These are phyloP conservation scores for Tetranychus cinnabarinus DNA, from an alignment of 1,140 invertebrate genomes.

Conservation along the genomic window DNA sequence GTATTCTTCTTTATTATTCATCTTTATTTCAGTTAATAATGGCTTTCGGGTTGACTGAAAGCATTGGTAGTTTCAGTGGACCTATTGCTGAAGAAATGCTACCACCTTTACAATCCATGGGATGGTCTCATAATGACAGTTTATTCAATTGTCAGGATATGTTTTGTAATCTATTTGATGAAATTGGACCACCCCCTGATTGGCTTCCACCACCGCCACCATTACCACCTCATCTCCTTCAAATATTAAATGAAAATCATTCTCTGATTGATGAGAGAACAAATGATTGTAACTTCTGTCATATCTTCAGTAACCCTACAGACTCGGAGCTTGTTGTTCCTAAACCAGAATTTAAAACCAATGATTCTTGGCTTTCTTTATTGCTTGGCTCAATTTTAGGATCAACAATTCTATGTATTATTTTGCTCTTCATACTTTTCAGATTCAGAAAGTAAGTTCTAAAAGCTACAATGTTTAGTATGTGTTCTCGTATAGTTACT, in stretches of 20 bases:
- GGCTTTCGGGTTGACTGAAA: no score
- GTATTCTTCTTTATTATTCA: no score
- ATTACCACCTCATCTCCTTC: conserved; percentile 2
- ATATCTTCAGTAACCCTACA: conserved; percentile 4
- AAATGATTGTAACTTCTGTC: conserved; percentile 8
- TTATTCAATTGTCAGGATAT: neutral
- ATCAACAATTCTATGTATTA: neutral
- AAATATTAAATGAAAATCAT: conserved; percentile 1
- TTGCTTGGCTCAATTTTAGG: neutral
- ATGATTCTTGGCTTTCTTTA: conserved; percentile 7
- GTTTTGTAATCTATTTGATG: neutral
- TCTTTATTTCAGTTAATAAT: no score
- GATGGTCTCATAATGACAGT: neutral
- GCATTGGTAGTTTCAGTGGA: no score
- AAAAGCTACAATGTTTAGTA: no score
- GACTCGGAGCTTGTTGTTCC: neutral
- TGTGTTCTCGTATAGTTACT: no score
- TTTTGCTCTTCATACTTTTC: conserved; percentile 1
- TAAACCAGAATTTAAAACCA: neutral
- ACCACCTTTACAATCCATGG: no score
- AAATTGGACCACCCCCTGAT: conserved; percentile 8
- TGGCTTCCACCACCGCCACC: conserved; percentile 9
- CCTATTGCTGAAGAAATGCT: no score
- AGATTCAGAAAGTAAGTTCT: conserved; percentile 7
- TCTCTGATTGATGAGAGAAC: neutral